Evolutionary conservation across 2,797 vertebrate species (phyloP), one percentile per base, ranked within the genome.

Genomic region (Phoebastria nigripes): DNA sequence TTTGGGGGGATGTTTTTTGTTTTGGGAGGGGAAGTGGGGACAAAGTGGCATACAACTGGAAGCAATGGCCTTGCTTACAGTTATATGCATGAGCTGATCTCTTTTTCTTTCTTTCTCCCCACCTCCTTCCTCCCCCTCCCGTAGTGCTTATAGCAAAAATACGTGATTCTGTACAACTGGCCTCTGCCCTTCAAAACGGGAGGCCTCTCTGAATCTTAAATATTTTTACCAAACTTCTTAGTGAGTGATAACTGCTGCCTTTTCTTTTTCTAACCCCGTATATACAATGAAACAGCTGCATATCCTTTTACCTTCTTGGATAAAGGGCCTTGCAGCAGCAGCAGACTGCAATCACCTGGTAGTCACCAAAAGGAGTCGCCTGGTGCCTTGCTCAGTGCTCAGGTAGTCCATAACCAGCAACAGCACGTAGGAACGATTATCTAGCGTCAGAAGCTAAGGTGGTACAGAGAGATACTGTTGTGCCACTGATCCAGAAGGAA

Each of bases 361-460:
- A 44, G 56, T 22, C 82, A 20, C 79, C 51, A 25, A 66, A 80
- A 67, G 4, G 35, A 77, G 63, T 26, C 4, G 17, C 39, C 80
- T 51, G 19, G 41, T 55, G 46, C 78, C 42, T 58, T 19, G 47
- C 56, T 63, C 2, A 1, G 55, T 1, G 3, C 61, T 33, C 1
- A 29, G 55, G 24, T 37, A 13, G 39, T 8, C 44, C 2, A 1
- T 19, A 24, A 67, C 35, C 13, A 37, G 71, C 79, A 18, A 3
- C 17, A 29, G 73, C 33, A 5, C 2, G 8, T 19, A 8, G 2
- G 49, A 59, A 6, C 0, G 0, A 20, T 61, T 52, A 61, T 6
- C 59, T 46, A 4, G 46, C 0, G 3, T 62, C 14, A 47, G 78
- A 44, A 42, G 39, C n/a, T 10, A 3, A 52, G 26, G 52, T 26